Evolutionary conservation across 2,113 vertebrate genomes (phyloP), one percentile per base, ranked within the genome.

Genomic region (Pedionomus torquatus): DNA sequence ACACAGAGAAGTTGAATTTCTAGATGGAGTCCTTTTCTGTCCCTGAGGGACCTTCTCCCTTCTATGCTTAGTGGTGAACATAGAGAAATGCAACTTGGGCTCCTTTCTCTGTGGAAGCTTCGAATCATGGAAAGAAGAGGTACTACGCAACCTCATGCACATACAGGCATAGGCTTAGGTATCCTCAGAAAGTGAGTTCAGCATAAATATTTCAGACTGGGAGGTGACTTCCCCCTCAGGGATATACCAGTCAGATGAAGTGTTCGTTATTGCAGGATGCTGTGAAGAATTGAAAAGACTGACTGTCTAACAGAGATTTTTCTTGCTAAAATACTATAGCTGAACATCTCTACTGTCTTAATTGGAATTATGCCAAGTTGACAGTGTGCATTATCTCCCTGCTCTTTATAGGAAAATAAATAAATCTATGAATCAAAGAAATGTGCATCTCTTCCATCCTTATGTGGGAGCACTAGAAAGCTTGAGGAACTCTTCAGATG

Each of bases 141-240:
- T 51, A 26, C 39, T 25, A 6, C 1, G 0, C 46, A 46, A 19
- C 60, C 41, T 72, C 3, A 1, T 37, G 14, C 14, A 7, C 11
- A 1, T 31, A 5, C 17, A 35, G 61, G 25, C 35, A 4, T 6
- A 44, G 17, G 30, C 28, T 26, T 15, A 33, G 26, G 17, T n/a
- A 19, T 72, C 78, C 35, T 33, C 46, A 39, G 46, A 46, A 37
- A 49, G 51, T 13, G 41, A 54, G 10, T 54, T 26, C 24, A 57
- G 48, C 17, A 35, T 37, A n/a, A 26, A 39, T 57, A 31, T 68
- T 74, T 79, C 19, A 46, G 78, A 17, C 14, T 39, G 14, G 52
- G 52, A 65, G 35, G 13, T 41, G 19, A 17, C 31, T 65, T 61
- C 52, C 44, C 11, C 20, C 3, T 8, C 2, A 3, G 8, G 31